Base-by-base conservation (phyloP, 2,888 invertebrate species). In the Meiosimyza platycephala region DNA sequence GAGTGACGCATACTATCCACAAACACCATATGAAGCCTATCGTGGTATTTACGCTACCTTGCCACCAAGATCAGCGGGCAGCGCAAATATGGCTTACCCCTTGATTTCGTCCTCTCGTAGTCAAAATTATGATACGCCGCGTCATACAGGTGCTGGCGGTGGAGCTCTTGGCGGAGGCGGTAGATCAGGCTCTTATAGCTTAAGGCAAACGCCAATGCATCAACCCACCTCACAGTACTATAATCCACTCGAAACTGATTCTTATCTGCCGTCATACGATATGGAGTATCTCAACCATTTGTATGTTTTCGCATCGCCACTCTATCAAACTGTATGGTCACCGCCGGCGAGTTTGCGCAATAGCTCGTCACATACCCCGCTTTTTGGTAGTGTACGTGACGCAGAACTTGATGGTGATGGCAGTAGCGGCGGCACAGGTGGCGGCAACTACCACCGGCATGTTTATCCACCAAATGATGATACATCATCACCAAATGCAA, bases 1-100 rank as follows among this genome's bases (percentile, higher is more conserved):
- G 91, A 91, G 91, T 78, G 91, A 91, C 81, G 90, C 90, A 48
- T 88, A 91, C 83, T 90, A 89, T 82, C 91, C 91, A n/a, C 87
- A 87, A 72, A 90, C 90, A 13, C 91, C 91, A 11, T 90, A 90
- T 79, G 91, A 91, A 85, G 89, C 90, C 11, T 90, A 90, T 82
- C 82, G 86, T 0, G 87, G 87, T 47, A 89, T 90, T 59, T 89
- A 89, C 81, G 90, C 89, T 51, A 89, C 90, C 76, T 87, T 90
- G 73, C 88, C 86, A 7, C 89, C 84, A 18, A 89, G 80, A 81
- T 80, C 82, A 1, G 67, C 75, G 3, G 74, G 77, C 18, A 72
- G 71, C 28, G 81, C 79, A 11, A 81, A 82, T 22, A 13, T 59
- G 48, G 77, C 79, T 6, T 81, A 80, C 52, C 81, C 83, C 11